Base-by-base conservation (phyloP, 2,888 invertebrate genomes). In the Tuta absoluta region DNA sequence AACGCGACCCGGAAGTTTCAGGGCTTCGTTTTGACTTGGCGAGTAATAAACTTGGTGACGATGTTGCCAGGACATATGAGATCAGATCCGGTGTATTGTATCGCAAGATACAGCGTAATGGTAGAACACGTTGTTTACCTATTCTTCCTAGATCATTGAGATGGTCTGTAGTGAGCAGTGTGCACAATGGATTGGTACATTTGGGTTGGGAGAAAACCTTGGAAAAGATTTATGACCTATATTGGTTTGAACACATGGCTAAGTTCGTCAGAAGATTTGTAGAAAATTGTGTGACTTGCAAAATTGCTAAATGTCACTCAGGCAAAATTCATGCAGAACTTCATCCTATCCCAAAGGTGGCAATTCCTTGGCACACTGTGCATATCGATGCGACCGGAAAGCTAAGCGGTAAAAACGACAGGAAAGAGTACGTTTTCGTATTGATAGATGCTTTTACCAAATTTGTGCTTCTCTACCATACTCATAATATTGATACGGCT, bases 171-270 rank as follows among this genome's bases (percentile, higher is more conserved):
- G 57, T 73, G 0, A 66, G 68, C 41, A 63, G 67, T 24, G 48
- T 68, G 2, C 71, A 73, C 23, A 67, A 68, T 1, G 14, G 56
- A 1, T n/a, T 69, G 0, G 45, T 72, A 59, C 72, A 73, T 48
- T 48, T 71, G n/a, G 70, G 73, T 0, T 66, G 63, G 56, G 71
- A 74, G 0, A 73, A 73, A 33, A 74, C 73, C 0, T 19, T 63
- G 2, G 69, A 69, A 33, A 72, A 72, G 3, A 17, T 61, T n/a
- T 61, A 61, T 17, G 49, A 61, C 2, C 23, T n/a, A 3, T 61
- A 61, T 14, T 70, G 66, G 69, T 70, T 70, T 37, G 49, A 45
- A 0, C 19, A 45, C 0, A 68, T 68, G 66, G n/a, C 57, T 0
- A 51, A 51, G 2, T 67, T 60, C n/a, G 67, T 70, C 0, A 51